Percentiles rank a stretch among this genome's conserved stretches.
phyloP scores from a whole-genome alignment of 2,888 invertebrate species.

The Brachycybe producta region DNA sequence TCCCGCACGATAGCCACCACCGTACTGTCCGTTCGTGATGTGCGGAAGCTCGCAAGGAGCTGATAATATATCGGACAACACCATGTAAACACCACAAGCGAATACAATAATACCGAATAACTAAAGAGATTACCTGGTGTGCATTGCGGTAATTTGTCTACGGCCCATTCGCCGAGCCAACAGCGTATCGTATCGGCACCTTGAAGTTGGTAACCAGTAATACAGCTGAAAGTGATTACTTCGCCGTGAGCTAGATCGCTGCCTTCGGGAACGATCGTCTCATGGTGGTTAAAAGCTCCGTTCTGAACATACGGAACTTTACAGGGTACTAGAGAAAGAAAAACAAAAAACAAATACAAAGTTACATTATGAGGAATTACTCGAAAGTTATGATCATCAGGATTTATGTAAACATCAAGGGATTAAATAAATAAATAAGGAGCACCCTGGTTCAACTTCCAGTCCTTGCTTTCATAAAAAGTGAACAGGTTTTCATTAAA shows the following conservation, averaged over 20 bases:
- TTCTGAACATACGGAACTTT: constrained; percentile 51
- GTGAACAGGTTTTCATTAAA: no score
- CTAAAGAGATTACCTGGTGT: constrained; percentile 45
- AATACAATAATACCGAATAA: no score
- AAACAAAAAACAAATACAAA: background rate
- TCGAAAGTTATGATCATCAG: no score
- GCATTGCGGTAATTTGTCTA: constrained; percentile 60
- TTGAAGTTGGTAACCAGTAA: constrained; percentile 47
- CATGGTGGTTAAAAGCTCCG: constrained; percentile 31
- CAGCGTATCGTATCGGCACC: constrained; percentile 61
- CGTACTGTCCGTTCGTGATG: constrained; percentile 54
- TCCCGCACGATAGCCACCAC: constrained; percentile 62
- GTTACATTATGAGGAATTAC: no score
- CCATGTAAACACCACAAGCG: background rate
- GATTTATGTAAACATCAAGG: no score
- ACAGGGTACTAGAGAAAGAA: constrained; percentile 23
- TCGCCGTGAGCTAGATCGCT: constrained; percentile 53
- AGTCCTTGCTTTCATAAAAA: no score
- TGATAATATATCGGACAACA: constrained; percentile 26
- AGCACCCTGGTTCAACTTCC: no score
- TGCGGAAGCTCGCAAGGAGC: constrained; percentile 56
- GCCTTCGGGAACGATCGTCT: constrained; percentile 45
- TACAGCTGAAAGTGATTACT: constrained; percentile 60
- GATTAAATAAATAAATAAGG: no score
- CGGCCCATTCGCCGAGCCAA: constrained; percentile 71